Percentiles rank a stretch among this genome's conserved stretches.
Evolutionary conservation across 2,113 vertebrate species (phyloP).

Genomic region (Peromyscus californicus): DNA sequence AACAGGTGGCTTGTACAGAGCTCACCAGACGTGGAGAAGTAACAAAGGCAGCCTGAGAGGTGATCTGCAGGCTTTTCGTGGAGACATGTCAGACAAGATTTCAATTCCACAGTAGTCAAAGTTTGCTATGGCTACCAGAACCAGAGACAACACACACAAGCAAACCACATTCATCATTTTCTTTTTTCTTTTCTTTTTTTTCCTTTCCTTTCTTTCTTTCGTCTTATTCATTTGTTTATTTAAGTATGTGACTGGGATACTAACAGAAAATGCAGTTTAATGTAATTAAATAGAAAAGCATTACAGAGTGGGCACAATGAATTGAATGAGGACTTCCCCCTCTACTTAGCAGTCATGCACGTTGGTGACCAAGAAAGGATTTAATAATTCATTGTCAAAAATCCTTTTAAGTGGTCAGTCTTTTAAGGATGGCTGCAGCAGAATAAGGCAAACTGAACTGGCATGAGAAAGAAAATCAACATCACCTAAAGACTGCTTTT

Average conservation of each 20-base stretch:
- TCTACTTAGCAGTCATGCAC: slow-evolving; percentile 85
- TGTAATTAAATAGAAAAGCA: slow-evolving; percentile 84
- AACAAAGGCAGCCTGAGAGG: slow-evolving; percentile 68
- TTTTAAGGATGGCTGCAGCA: slow-evolving; percentile 82
- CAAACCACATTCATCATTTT: slow-evolving; percentile 83
- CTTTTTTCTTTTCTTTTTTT: slow-evolving; percentile 34
- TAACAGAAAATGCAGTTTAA: slow-evolving; percentile 84
- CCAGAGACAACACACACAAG: slow-evolving; percentile 81
- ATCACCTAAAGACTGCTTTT: slow-evolving; percentile 64
- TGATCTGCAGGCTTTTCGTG: slow-evolving; percentile 61
- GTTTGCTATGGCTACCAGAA: slow-evolving; percentile 74
- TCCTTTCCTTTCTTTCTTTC: not conserved
- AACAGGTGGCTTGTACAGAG: slow-evolving; percentile 59
- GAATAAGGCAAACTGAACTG: slow-evolving; percentile 82
- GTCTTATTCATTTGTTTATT: not conserved
- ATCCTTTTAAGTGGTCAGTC: slow-evolving; percentile 82
- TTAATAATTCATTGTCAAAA: slow-evolving; percentile 78
- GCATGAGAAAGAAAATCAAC: slow-evolving; percentile 68
- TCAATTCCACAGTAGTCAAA: slow-evolving; percentile 66
- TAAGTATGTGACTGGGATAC: slow-evolving; percentile 81
- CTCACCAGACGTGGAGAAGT: slow-evolving; percentile 59
- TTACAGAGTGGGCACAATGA: slow-evolving; percentile 84
- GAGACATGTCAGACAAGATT: slow-evolving; percentile 78
- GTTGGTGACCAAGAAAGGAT: slow-evolving; percentile 82
- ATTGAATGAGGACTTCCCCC: slow-evolving; percentile 80